Percentiles rank a stretch among this genome's conserved stretches.
phyloP scores from a whole-genome alignment of 2,113 vertebrate species.

The Antidorcas marsupialis region DNA sequence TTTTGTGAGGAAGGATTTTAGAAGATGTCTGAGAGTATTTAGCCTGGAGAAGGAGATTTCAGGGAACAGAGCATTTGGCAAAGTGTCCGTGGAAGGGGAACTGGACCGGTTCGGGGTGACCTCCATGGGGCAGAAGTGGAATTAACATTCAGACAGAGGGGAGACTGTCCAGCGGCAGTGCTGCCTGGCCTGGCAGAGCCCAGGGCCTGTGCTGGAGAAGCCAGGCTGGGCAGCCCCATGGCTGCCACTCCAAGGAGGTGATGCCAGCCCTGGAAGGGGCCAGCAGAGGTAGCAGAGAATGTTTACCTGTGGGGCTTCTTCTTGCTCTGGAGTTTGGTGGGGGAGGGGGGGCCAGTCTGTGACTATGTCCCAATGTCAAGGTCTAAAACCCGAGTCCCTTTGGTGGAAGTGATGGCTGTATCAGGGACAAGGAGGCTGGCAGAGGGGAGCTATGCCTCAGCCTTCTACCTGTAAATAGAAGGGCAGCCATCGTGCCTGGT shows the following conservation, averaged over 20 bases:
- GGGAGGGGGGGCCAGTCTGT: not conserved
- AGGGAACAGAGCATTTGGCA: not conserved
- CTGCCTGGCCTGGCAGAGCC: not conserved
- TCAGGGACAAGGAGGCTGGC: not conserved
- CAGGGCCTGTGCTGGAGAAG: not conserved
- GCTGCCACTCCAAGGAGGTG: not conserved
- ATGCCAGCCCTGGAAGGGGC: not conserved
- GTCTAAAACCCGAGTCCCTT: not conserved
- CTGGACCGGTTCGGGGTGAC: not conserved
- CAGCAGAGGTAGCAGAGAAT: not conserved
- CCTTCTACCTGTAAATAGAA: not conserved
- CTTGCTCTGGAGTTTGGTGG: not conserved
- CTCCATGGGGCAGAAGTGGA: not conserved
- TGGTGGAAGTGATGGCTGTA: not conserved
- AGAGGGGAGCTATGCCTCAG: not conserved
- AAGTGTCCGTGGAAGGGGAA: not conserved
- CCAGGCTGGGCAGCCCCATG: not conserved
- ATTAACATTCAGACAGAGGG: not conserved
- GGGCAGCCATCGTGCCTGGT: not conserved
- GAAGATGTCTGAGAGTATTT: not conserved
- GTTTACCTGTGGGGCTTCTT: not conserved
- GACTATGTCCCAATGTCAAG: not conserved
- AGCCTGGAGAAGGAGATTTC: not conserved
- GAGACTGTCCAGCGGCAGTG: not conserved
- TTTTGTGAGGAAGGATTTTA: not conserved